Base-by-base conservation (phyloP, 2,888 invertebrate genomes). In the Aplocera efformata region DNA sequence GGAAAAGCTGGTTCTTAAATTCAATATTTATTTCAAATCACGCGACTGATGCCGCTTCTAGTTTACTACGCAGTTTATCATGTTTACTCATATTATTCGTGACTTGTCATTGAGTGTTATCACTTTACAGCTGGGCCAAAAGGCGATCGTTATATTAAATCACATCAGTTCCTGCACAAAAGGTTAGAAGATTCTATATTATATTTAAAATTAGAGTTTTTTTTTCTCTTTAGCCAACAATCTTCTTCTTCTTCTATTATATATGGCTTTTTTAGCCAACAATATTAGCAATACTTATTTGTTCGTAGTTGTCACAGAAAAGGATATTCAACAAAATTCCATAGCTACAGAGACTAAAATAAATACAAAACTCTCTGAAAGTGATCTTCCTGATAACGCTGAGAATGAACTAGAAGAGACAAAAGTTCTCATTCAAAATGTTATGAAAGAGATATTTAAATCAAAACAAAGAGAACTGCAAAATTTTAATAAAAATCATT, bases 81-180 rank as follows among this genome's bases (percentile, higher is more conserved):
- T 9, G 20, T 23, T 9, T 8, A 34, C 11, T 10, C 24, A 29
- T 17, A 38, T 10, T 23, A 7, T n/a, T 10, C 11, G 7, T 35
- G 10, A 9, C 32, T 21, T 24, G 21, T 35, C 35, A 38, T 36
- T 28, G 17, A 25, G 23, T 23, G 10, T 29, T 41, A 40, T 44
- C 42, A 32, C 42, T 38, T 71, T 66, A 28, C 68, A 86, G 85
- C 54, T 76, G 44, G 74, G 75, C 13, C 74, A 82, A 54, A 84
- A 82, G 82, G 65, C 76, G 7, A 70, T 63, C 1, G 59, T 83
- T 6, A 72, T 79, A 48, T 60, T 84, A 32, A 72, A 72, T 37
- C 60, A 67, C 45, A 50, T 67, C 22, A 55, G 62, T 23, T 37
- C 46, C 32, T 57, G 60, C 34, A 43, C 57, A 52, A 55, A 47